These are phyloP conservation scores for Microtus oregoni DNA, from an alignment of 2,113 vertebrate species.

Conservation along the genomic window DNA sequence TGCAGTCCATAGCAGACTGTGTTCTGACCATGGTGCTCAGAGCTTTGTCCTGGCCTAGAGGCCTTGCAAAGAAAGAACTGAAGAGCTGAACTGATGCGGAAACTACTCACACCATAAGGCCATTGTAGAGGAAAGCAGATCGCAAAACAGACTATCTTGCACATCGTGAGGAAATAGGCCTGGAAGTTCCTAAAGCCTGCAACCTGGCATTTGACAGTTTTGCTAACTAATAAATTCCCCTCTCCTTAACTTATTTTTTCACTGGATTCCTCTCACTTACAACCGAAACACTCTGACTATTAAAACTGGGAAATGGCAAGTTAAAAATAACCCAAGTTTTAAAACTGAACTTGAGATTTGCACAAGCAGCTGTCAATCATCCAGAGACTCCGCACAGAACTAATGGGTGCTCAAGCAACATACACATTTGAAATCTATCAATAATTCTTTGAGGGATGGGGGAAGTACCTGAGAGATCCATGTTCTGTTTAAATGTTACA, in stretches of 20 bases:
- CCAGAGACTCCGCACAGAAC: background rate
- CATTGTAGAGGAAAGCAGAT: background rate
- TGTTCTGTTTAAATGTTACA: background rate
- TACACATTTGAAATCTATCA: background rate
- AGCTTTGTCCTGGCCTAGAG: background rate
- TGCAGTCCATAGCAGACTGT: background rate
- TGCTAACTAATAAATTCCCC: background rate
- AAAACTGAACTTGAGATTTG: constrained; percentile 57
- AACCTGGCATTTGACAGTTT: background rate
- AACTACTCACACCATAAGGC: background rate
- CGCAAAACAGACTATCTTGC: background rate
- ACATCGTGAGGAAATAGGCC: background rate
- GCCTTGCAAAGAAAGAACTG: background rate
- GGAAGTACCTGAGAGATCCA: background rate
- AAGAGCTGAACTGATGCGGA: background rate
- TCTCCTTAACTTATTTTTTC: constrained; percentile 39
- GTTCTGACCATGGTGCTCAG: background rate
- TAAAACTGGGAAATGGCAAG: constrained; percentile 28
- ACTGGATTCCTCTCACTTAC: constrained; percentile 8
- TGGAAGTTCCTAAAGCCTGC: background rate
- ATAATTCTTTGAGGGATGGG: background rate
- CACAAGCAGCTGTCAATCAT: background rate
- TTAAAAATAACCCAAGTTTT: constrained; percentile 23
- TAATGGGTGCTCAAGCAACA: background rate
- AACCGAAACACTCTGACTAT: background rate